phyloP scores from a whole-genome alignment of 2,797 vertebrate species.

The Ptychadena robeensis region DNA sequence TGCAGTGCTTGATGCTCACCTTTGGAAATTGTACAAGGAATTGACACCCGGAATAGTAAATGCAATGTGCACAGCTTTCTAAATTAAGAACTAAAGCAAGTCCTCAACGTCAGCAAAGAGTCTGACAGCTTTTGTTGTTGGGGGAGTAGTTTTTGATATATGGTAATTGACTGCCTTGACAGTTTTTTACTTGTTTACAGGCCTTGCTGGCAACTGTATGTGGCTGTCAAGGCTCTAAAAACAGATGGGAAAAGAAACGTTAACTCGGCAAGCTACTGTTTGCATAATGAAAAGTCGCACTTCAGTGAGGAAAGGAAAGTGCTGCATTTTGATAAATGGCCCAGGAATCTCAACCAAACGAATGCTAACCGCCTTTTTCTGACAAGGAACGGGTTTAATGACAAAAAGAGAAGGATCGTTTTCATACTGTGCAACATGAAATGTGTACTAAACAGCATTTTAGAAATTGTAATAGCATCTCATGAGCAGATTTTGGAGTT shows the following conservation, averaged over 20 bases:
- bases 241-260: constrained; percentile 49
- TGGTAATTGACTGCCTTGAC: constrained; percentile 52
- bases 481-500: background rate
- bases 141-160: constrained; percentile 33
- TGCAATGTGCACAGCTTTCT: constrained; percentile 13
- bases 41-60: constrained; percentile 50
- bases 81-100: constrained; percentile 49
- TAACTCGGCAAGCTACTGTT: constrained; percentile 46
- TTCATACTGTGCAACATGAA: background rate
- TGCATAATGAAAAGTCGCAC: constrained; percentile 21
- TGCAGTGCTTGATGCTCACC: constrained; percentile 22
- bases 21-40: constrained; percentile 23
- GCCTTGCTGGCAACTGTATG: constrained; percentile 48
- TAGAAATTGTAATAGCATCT: background rate
- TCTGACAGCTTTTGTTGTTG: constrained; percentile 1
- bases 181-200: constrained; percentile 54
- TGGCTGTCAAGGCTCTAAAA: constrained; percentile 58
- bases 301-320: constrained; percentile 15
- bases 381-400: background rate
- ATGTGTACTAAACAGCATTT: background rate
- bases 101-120: constrained; percentile 26
- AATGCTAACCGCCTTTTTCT: constrained; percentile 1
- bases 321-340: constrained; percentile 7
- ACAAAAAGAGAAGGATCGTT: background rate
- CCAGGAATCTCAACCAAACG: background rate